Evolutionary conservation across 2,888 invertebrate genomes (phyloP).

Genomic region (Tigriopus californicus): DNA sequence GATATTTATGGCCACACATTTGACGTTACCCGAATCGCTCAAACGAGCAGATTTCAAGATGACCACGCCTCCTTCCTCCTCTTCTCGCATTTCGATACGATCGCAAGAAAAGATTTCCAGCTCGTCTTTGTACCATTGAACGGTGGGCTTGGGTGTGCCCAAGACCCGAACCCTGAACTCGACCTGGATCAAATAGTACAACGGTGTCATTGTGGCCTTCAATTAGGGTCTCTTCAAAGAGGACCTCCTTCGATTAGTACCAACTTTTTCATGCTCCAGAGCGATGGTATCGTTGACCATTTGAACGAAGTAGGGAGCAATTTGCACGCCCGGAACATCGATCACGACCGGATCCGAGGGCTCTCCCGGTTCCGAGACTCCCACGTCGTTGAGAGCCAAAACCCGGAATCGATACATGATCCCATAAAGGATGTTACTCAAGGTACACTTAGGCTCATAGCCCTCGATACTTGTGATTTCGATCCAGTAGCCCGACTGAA

Average conservation of each 20-base stretch:
- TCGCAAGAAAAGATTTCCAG: conserved; percentile 13
- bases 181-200: neutral
- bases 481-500: conserved; percentile 9
- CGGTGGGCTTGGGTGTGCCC: conserved; percentile 12
- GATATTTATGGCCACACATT: conserved; percentile 15
- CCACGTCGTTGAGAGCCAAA: conserved; percentile 14
- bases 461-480: conserved; percentile 16
- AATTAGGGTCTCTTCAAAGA: neutral
- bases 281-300: conserved; percentile 14
- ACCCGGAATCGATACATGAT: conserved; percentile 16
- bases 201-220: neutral
- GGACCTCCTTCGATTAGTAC: neutral
- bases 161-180: conserved; percentile 11
- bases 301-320: conserved; percentile 14
- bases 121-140: conserved; percentile 16
- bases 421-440: conserved; percentile 14
- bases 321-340: conserved; percentile 16
- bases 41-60: conserved; percentile 1
- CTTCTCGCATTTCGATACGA: conserved; percentile 13
- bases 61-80: conserved; percentile 12
- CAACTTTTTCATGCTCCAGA: conserved; percentile 13
- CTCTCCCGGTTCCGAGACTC: conserved; percentile 9
- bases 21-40: conserved; percentile 10
- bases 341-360: conserved; percentile 14
- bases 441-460: conserved; percentile 13